Base-by-base conservation (phyloP, 2,113 vertebrate species). In the Anser cygnoides region DNA sequence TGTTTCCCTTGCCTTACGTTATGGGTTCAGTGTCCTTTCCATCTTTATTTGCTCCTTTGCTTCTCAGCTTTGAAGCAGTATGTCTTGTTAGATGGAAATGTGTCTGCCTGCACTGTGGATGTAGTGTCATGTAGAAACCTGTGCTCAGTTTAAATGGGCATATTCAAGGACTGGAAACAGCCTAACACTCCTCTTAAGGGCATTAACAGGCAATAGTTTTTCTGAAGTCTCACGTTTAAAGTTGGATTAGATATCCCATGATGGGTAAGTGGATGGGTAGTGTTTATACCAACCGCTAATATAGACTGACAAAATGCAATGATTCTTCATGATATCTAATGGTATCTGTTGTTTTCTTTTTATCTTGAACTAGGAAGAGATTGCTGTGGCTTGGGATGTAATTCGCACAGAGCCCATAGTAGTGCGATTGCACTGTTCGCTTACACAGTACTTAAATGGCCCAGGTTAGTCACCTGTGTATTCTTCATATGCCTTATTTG, bases 311-410 rank as follows among this genome's bases (percentile, higher is more conserved):
- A 71, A 86, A 90, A 86, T 44, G 20, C 41, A 73, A 5, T 43
- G 61, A 7, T 52, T 95, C 61, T 23, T 88, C 13, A 4, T 23
- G 19, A 77, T 87, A 49, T 33, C 87, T 97, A 88, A 96, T 39
- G 31, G 4, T 63, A 13, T 90, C 16, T 95, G 13, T 83, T 92
- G 14, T 89, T 95, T 78, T 87, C 59, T 89, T 95, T 95, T 74
- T 92, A 6, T 91, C 74, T 96, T 97, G 82, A 87, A 89, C 67
- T 88, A 99, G 99, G 99, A 99, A 97, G 99, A 99, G 97, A 99
- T 99, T 95, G 99, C 98, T 95, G 97, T 99, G 94, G 98, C 99
- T 67, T 99, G 99, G 99, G 98, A 99, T 95, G 98, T 99, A 58
- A 98, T 99, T 97, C 98, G 98, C 79, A 99, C 98, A 88, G 98